phyloP scores from a whole-genome alignment of 2,888 invertebrate species.

The Drosophila longiperda region DNA sequence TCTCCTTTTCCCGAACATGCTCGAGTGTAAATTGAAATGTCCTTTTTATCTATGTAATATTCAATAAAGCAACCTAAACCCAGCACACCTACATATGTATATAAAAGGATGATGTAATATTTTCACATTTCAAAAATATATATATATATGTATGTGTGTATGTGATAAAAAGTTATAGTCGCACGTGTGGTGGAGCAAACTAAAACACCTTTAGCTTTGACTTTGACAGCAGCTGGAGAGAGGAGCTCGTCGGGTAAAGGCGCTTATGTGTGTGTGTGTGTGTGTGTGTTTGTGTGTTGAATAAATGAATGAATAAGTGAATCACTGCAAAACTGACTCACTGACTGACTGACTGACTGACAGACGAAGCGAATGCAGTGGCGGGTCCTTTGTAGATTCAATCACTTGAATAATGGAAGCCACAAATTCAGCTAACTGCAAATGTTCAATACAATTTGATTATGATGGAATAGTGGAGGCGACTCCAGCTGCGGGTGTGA shows the following conservation, averaged over 20 bases:
- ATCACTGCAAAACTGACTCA: constrained; percentile 38
- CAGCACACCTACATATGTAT: constrained; percentile 17
- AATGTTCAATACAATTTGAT: constrained; percentile 81
- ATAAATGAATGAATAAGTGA: constrained; percentile 67
- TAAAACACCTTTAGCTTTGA: constrained; percentile 56
- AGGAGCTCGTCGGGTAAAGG: constrained; percentile 9
- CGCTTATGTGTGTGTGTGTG: constrained; percentile 23
- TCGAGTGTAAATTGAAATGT: constrained; percentile 74
- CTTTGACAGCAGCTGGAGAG: constrained; percentile 31
- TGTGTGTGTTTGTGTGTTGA: constrained; percentile 13
- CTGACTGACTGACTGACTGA: constrained; percentile 33
- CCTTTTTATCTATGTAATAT: constrained; percentile 72
- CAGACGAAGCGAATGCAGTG: constrained; percentile 56
- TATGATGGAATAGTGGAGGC: constrained; percentile 57
- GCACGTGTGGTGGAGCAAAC: constrained; percentile 35
- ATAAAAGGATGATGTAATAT: constrained; percentile 26
- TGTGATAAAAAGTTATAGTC: constrained; percentile 69
- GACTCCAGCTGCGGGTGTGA: constrained; percentile 4
- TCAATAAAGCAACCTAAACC: constrained; percentile 55
- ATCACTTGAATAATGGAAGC: constrained; percentile 75
- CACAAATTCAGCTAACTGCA: constrained; percentile 77
- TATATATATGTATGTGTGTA: neutral
- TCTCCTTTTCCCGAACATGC: constrained; percentile 1
- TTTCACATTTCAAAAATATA: neutral
- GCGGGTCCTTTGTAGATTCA: constrained; percentile 65